phyloP scores from a whole-genome alignment of 2,797 vertebrate species.

The Pangasius djambal region DNA sequence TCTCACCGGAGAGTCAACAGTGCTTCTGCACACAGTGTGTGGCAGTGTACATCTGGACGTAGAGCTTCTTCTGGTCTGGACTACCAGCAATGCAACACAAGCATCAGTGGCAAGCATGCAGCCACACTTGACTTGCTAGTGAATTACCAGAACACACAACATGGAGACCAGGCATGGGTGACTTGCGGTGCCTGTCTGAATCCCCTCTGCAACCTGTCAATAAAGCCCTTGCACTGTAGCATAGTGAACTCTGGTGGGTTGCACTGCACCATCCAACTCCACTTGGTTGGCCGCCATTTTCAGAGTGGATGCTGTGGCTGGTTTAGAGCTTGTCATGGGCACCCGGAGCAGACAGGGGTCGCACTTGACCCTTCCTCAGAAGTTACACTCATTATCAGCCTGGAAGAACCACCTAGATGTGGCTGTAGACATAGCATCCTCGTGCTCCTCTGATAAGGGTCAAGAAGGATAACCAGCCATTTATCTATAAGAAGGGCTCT shows the following conservation, averaged over 20 bases:
- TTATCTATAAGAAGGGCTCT: background rate
- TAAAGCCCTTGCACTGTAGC: background rate
- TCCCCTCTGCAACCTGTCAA: background rate
- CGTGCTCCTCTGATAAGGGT: background rate
- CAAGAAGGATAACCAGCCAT: background rate
- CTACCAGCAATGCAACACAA: background rate
- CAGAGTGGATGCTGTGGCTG: background rate
- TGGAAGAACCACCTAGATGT: background rate
- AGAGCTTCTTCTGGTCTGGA: background rate
- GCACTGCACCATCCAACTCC: background rate
- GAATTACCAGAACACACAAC: background rate
- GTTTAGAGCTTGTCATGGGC: background rate
- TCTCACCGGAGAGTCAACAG: background rate
- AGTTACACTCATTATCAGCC: constrained; percentile 6
- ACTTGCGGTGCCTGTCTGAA: background rate
- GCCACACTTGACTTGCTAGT: background rate
- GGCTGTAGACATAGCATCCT: background rate
- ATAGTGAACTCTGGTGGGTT: background rate
- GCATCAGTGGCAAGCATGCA: background rate
- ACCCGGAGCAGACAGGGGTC: background rate
- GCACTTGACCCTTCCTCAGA: background rate
- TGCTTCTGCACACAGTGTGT: background rate
- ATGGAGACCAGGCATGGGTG: background rate
- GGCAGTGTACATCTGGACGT: background rate
- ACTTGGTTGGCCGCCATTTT: background rate